These are phyloP conservation scores for Cephalotes varians DNA, from an alignment of 2,888 invertebrate species.

Conservation along the genomic window DNA sequence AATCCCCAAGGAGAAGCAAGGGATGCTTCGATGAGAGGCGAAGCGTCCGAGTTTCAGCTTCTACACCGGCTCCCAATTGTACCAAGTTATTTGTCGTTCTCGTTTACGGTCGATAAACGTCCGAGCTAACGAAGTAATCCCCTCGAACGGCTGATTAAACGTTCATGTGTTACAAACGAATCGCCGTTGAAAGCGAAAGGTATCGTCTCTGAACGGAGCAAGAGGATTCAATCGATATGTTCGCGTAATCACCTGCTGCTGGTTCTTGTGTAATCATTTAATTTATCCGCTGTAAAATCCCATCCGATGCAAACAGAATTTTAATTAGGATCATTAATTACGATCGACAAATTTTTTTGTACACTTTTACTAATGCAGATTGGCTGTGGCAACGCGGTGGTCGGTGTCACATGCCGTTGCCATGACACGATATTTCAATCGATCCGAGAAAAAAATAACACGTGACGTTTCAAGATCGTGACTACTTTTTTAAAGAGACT, in stretches of 20 bases:
- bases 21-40: slow-evolving; percentile 51
- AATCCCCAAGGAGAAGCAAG: slow-evolving; percentile 43
- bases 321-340: slow-evolving; percentile 11
- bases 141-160: slow-evolving; percentile 20
- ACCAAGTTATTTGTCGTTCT: slow-evolving; percentile 13
- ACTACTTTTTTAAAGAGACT: slow-evolving; percentile 53
- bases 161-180: background rate
- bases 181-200: slow-evolving; percentile 28
- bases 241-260: slow-evolving; percentile 16
- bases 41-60: slow-evolving; percentile 55
- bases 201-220: background rate
- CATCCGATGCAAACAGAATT: background rate
- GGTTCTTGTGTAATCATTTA: slow-evolving; percentile 29
- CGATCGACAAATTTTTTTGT: background rate
- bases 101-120: slow-evolving; percentile 34
- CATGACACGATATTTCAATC: slow-evolving; percentile 41
- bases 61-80: background rate
- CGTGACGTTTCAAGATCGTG: slow-evolving; percentile 43
- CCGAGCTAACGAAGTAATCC: slow-evolving; percentile 37
- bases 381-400: background rate
- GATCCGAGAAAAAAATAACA: background rate
- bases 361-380: background rate
- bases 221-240: background rate
- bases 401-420: background rate
- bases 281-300: background rate